Evolutionary conservation across 2,888 invertebrate species (phyloP).

Genomic region (Dasypogon diadema): DNA sequence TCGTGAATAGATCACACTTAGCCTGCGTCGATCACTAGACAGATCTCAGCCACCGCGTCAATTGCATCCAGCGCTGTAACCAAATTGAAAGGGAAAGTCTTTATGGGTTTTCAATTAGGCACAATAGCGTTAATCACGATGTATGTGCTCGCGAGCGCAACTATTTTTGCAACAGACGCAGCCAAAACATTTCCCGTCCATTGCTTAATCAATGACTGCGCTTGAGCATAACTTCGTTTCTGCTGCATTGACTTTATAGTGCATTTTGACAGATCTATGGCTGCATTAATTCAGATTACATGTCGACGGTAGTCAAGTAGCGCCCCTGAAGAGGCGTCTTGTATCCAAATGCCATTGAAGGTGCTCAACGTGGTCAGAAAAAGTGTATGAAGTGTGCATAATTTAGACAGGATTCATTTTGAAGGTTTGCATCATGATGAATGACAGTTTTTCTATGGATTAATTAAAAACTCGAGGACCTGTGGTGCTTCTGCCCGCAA

Average conservation of each 20-base stretch:
- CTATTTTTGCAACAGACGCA: not conserved
- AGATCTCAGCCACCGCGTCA: not conserved
- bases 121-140: conserved; percentile 47
- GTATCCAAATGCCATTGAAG: not conserved
- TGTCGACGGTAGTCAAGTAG: conserved; percentile 6
- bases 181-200: not conserved
- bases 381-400: not conserved
- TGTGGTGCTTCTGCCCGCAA: too few species aligned
- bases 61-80: not conserved
- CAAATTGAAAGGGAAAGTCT: conserved; percentile 45
- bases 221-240: conserved; percentile 2
- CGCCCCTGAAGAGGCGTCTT: conserved; percentile 22
- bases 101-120: conserved; percentile 38
- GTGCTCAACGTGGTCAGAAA: not conserved
- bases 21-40: not conserved
- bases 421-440: not conserved
- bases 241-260: conserved; percentile 43
- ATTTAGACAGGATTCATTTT: not conserved
- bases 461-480: too few species aligned
- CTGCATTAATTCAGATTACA: conserved; percentile 38
- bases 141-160: not conserved
- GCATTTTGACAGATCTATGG: conserved; percentile 39
- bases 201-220: conserved; percentile 46
- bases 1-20: not conserved
- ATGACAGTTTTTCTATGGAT: too few species aligned